These are phyloP conservation scores for Sphecodes monilicornis DNA, from an alignment of 2,888 invertebrate species.

Conservation along the genomic window DNA sequence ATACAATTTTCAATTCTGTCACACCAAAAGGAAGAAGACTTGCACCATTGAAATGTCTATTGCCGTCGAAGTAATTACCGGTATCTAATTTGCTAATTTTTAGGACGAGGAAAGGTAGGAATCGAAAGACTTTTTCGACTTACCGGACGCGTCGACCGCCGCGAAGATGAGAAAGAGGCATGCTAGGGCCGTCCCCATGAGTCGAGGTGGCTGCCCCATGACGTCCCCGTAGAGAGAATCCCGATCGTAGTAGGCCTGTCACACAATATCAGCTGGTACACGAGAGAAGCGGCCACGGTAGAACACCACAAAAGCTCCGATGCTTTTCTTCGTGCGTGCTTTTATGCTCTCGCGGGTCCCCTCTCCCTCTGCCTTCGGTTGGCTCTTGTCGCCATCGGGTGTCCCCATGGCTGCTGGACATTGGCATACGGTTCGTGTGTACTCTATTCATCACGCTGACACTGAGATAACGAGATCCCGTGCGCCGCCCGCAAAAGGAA, in stretches of 20 bases:
- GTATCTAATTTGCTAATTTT: background rate
- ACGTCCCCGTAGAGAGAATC: slow-evolving; percentile 52
- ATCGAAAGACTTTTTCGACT: slow-evolving; percentile 66
- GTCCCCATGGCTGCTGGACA: slow-evolving; percentile 54
- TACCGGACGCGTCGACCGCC: slow-evolving; percentile 74
- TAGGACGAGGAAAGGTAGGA: background rate
- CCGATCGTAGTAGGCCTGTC: slow-evolving; percentile 61
- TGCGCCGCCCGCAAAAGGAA: slow-evolving; percentile 29
- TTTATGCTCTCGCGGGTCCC: slow-evolving; percentile 82
- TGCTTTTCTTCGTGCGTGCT: slow-evolving; percentile 81
- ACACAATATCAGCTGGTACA: slow-evolving; percentile 65
- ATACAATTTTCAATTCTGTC: too few species aligned
- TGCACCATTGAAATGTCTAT: too few species aligned
- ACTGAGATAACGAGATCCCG: slow-evolving; percentile 58
- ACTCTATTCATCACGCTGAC: slow-evolving; percentile 58
- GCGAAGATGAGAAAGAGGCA: slow-evolving; percentile 73
- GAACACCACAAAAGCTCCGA: slow-evolving; percentile 81
- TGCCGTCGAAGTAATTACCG: too few species aligned
- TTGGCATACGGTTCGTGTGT: slow-evolving; percentile 58
- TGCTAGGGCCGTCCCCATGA: slow-evolving; percentile 75
- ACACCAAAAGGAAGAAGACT: too few species aligned
- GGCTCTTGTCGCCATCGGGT: slow-evolving; percentile 14
- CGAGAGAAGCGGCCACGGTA: slow-evolving; percentile 59
- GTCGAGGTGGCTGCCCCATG: slow-evolving; percentile 82
- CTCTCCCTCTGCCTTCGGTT: slow-evolving; percentile 37